Conservation (phyloP, 2,113 vertebrate species). For the Solea senegalensis region DNA sequence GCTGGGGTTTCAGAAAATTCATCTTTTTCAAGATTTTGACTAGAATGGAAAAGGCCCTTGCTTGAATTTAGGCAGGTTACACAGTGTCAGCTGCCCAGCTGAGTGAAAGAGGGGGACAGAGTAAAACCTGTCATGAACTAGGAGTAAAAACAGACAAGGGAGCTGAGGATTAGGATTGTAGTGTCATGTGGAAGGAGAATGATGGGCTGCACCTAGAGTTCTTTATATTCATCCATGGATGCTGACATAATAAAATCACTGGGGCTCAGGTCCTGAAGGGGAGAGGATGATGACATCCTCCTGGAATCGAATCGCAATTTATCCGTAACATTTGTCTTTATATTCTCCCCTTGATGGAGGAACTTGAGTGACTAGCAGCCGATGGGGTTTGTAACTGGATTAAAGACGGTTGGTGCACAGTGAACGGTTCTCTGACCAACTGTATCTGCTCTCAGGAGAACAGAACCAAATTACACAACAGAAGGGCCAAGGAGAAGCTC, state of each 20-base stretch:
- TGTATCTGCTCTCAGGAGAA: slow-evolving; percentile 52
- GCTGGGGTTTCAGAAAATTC: slow-evolving; percentile 29
- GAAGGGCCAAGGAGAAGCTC: slow-evolving; percentile 38
- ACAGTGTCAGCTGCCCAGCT: slow-evolving; percentile 31
- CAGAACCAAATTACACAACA: slow-evolving; percentile 59
- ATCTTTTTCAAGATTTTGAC: slow-evolving; percentile 36
- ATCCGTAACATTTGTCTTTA: slow-evolving; percentile 16
- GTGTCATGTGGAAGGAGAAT: slow-evolving; percentile 36
- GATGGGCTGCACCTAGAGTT: slow-evolving; percentile 22
- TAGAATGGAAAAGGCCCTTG: slow-evolving; percentile 15
- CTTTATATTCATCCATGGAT: neutral
- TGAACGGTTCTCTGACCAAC: slow-evolving; percentile 43
- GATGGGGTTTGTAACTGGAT: slow-evolving; percentile 56
- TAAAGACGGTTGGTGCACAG: slow-evolving; percentile 43
- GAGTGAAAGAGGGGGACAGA: slow-evolving; percentile 26
- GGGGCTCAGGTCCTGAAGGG: neutral
- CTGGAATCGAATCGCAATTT: slow-evolving; percentile 28
- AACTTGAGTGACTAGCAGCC: slow-evolving; percentile 8
- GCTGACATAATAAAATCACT: slow-evolving; percentile 18
- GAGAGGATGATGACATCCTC: slow-evolving; percentile 1
- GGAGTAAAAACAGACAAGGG: slow-evolving; percentile 36
- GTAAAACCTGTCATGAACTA: slow-evolving; percentile 31
- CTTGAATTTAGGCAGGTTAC: slow-evolving; percentile 29
- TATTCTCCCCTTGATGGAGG: slow-evolving; percentile 12
- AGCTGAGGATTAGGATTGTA: slow-evolving; percentile 45